A percentile compares a stretch with the other conserved stretches of the same genome.
Evolutionary conservation across 2,797 vertebrate genomes (phyloP).

Genomic region (Sebastes itinus): DNA sequence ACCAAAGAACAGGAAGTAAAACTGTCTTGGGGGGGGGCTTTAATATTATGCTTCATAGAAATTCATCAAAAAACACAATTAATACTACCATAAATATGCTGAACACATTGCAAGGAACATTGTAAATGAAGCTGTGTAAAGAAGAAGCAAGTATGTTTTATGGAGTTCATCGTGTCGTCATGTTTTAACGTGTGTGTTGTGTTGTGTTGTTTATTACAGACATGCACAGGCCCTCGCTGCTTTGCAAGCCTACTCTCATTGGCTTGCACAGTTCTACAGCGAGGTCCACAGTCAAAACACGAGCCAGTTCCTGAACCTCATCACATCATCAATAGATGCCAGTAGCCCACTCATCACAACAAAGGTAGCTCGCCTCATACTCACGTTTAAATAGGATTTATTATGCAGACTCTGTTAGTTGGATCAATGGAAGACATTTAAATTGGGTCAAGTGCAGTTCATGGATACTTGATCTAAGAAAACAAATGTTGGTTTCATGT

Average conservation of each 20-base stretch:
- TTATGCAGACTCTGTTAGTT: neutral
- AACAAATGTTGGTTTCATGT: neutral
- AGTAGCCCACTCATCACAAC: constrained; percentile 87
- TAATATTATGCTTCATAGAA: neutral
- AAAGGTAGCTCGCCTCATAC: constrained; percentile 57
- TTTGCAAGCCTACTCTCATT: constrained; percentile 95
- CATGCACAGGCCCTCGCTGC: constrained; percentile 97
- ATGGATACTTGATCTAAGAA: neutral
- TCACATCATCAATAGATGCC: constrained; percentile 93
- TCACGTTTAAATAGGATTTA: neutral
- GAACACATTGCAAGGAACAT: neutral
- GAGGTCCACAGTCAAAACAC: constrained; percentile 92
- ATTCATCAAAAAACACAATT: neutral
- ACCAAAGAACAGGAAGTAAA: too few relatives aligned
- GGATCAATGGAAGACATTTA: neutral
- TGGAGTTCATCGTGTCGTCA: neutral
- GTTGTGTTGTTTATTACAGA: constrained; percentile 52
- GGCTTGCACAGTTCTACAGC: constrained; percentile 96
- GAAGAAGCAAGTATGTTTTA: neutral
- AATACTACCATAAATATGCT: neutral
- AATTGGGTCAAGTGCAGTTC: neutral
- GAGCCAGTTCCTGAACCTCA: constrained; percentile 91
- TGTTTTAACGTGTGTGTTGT: neutral
- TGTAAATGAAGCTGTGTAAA: neutral
- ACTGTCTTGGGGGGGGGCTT: neutral